These are phyloP conservation scores for Anoplopoma fimbria DNA, from an alignment of 2,113 vertebrate genomes.

Conservation along the genomic window DNA sequence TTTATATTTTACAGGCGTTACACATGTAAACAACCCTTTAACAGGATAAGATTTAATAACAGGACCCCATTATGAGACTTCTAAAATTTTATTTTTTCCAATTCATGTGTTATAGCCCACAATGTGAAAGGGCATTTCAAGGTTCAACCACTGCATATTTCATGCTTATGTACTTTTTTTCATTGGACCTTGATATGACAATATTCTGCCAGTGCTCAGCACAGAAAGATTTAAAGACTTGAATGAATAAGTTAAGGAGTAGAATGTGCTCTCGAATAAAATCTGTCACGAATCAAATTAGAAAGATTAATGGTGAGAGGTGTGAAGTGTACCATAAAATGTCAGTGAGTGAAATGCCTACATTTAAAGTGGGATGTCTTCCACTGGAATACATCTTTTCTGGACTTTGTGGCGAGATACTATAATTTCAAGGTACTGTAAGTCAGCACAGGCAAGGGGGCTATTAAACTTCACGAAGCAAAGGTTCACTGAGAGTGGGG, in stretches of 20 bases:
- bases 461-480: slow-evolving; percentile 45
- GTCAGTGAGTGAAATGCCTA: slow-evolving; percentile 51
- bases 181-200: slow-evolving; percentile 42
- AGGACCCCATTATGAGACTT: neutral
- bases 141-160: slow-evolving; percentile 44
- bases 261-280: slow-evolving; percentile 49
- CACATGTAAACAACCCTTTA: slow-evolving; percentile 4
- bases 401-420: slow-evolving; percentile 40
- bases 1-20: neutral
- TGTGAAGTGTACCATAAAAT: slow-evolving; percentile 70
- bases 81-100: slow-evolving; percentile 5
- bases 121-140: neutral
- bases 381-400: slow-evolving; percentile 40
- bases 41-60: neutral
- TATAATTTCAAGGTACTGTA: slow-evolving; percentile 60
- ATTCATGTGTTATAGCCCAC: neutral
- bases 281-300: slow-evolving; percentile 62
- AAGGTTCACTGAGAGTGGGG: slow-evolving; percentile 12
- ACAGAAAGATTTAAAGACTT: slow-evolving; percentile 48
- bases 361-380: slow-evolving; percentile 52
- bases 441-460: slow-evolving; percentile 24
- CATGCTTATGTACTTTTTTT: slow-evolving; percentile 44
- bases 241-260: slow-evolving; percentile 44
- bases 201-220: slow-evolving; percentile 20
- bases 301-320: slow-evolving; percentile 56